Evolutionary conservation across 2,113 vertebrate genomes (phyloP).

Genomic region (Sakesphorus luctuosus): DNA sequence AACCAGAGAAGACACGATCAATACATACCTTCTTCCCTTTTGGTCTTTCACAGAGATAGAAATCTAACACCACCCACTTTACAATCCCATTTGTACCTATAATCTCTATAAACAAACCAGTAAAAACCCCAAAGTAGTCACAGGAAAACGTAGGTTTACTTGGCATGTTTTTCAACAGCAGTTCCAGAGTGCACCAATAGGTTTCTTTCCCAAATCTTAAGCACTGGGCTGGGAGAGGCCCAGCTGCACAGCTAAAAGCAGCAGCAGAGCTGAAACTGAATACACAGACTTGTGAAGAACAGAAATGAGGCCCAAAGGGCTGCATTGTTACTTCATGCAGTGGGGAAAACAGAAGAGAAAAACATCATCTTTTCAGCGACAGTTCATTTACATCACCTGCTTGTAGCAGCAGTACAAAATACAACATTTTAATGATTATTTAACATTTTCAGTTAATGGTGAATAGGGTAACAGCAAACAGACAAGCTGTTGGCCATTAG

Average conservation of each 20-base stretch:
- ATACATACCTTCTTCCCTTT: not conserved
- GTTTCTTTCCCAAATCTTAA: not conserved
- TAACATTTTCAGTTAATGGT: not conserved
- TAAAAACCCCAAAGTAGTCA: not conserved
- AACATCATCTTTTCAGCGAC: not conserved
- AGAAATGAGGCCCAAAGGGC: not conserved
- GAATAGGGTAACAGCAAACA: not conserved
- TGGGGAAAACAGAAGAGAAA: not conserved
- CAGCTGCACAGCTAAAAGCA: not conserved
- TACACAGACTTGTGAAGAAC: not conserved
- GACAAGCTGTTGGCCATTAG: not conserved
- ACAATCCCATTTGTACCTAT: not conserved
- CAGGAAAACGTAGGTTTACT: not conserved
- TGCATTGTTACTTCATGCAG: not conserved
- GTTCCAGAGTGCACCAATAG: not conserved
- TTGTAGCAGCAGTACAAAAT: not conserved
- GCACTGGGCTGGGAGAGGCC: not conserved
- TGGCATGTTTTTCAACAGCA: not conserved
- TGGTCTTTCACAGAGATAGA: not conserved
- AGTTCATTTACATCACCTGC: not conserved
- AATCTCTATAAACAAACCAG: not conserved
- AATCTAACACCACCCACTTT: not conserved
- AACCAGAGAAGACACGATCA: not conserved
- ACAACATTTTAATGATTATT: not conserved
- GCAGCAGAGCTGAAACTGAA: not conserved